Conservation (phyloP, 2,113 vertebrate species). For the western clawed frog (Xenopus tropicalis) region UCB_Xtro_10.0 CM004446.2:130676001-130676500, state of each 20-base stretch:
- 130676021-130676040: conserved; percentile 82
- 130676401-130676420: not conserved
- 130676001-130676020: conserved; percentile 88
- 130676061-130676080: conserved; percentile 96
- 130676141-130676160: conserved; percentile 80
- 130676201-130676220: conserved; percentile 2
- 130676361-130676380: conserved; percentile 16
- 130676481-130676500: not conserved
- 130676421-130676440: not conserved
- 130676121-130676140: conserved; percentile 93
- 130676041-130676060: conserved; percentile 94
- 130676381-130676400: not conserved
- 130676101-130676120: conserved; percentile 84
- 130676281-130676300: conserved; percentile 15
- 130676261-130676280: conserved; percentile 10
- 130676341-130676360: conserved; percentile 20
- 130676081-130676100: conserved; percentile 78
- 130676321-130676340: conserved; percentile 23
- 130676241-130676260: conserved; percentile 1
- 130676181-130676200: not conserved
- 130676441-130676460: not conserved
- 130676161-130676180: not conserved
- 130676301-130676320: conserved; percentile 4
- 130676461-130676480: not conserved
- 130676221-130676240: conserved; percentile 5